phyloP scores from a whole-genome alignment of 1,140 invertebrate genomes.

The Saccostrea glomerata region DNA sequence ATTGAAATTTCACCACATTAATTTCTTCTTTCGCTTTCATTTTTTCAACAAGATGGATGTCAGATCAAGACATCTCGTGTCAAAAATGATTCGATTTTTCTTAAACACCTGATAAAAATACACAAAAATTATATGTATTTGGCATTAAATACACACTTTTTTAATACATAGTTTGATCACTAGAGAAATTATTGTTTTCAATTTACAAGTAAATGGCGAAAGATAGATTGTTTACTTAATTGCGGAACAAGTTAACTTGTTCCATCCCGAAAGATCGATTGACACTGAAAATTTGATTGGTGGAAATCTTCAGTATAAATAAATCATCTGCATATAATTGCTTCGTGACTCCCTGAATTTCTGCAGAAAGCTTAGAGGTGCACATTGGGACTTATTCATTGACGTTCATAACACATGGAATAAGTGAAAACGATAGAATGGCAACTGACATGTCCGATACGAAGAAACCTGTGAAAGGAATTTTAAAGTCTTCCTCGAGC shows the following conservation, averaged over 20 bases:
- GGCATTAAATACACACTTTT: background rate
- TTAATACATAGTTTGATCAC: background rate
- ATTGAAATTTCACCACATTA: background rate
- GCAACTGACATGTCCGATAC: slow-evolving; percentile 84
- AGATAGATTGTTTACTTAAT: background rate
- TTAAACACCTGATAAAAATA: background rate
- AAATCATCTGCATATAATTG: slow-evolving; percentile 27
- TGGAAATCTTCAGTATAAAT: slow-evolving; percentile 27
- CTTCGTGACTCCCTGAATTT: slow-evolving; percentile 14
- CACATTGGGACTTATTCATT: background rate
- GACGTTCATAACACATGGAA: slow-evolving; percentile 1
- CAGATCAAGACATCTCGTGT: background rate
- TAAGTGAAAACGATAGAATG: slow-evolving; percentile 59
- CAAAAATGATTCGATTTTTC: background rate
- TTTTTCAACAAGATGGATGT: slow-evolving; percentile 28
- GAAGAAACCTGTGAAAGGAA: slow-evolving; percentile 85
- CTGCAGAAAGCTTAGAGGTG: background rate
- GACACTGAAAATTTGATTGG: background rate
- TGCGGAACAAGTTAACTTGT: background rate
- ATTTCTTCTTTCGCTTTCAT: slow-evolving; percentile 29
- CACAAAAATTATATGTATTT: background rate
- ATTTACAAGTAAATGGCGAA: no score
- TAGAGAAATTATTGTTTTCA: no score
- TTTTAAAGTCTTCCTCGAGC: slow-evolving; percentile 94
- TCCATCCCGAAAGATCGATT: slow-evolving; percentile 1